Base-by-base conservation (phyloP, 1,140 invertebrate genomes). In the Habropoda laboriosa region DNA sequence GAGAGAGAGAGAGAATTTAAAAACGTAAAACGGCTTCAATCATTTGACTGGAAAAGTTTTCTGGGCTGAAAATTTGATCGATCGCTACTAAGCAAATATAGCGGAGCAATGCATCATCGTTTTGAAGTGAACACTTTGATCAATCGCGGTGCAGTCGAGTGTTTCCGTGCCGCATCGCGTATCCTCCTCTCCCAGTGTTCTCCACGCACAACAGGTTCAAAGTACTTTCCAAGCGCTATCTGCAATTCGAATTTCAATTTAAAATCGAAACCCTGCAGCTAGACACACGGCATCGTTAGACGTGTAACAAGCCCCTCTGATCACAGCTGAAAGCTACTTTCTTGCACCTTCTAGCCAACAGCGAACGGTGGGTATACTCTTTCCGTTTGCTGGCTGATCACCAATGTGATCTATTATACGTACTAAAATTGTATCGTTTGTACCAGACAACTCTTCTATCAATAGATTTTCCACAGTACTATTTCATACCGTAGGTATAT, bases 191-290 rank as follows among this genome's bases (percentile, higher is more conserved):
- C 60, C 47, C 35, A n/a, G 6, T 45, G 16, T 47, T 24, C 42
- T 24, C 53, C 49, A 70, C 70, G 45, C 68, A 70, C 70, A 76
- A 74, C 80, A 63, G 64, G 70, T 82, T 82, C 84, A 85, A 81
- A 82, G 84, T 81, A 86, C 73, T 81, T 86, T 84, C 71, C 27
- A 58, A 81, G 72, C 76, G 57, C 45, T 32, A 86, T 86, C 79
- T 85, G 79, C 82, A 85, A 82, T 85, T 86, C 82, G 84, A 85
- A 86, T 86, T 79, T 76, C 84, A 85, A 86, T 81, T 86, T 84
- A 64, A 86, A 81, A 86, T 81, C 82, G 73, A 81, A 75, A 68
- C 79, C 79, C 57, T 32, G 63, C 51, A 71, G 81, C 47, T 67
- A 49, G 51, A 58, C 74, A 53, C 51, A 40, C 53, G 53, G 51